Percentiles rank a stretch among this genome's conserved stretches.
Conservation (phyloP, 2,113 vertebrate species). For the human (Homo sapiens) region GRCh38 chr14:42062001-42062500, state of each 20-base stretch:
- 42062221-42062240: background rate
- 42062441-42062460: background rate
- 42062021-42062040: background rate
- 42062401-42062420: background rate
- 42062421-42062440: background rate
- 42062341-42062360: background rate
- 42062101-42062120: background rate
- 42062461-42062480: background rate
- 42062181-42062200: background rate
- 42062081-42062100: background rate
- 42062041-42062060: too few relatives aligned
- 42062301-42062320: background rate
- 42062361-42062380: background rate
- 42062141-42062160: background rate
- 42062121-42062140: accelerated
- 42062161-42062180: background rate
- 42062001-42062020: background rate
- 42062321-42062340: background rate
- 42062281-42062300: background rate
- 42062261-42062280: background rate
- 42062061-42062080: background rate
- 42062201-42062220: background rate
- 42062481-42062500: background rate
- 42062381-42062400: background rate
- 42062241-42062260: background rate